Base-by-base conservation (phyloP, 2,797 vertebrate species). In the Artibeus jamaicensis region DNA sequence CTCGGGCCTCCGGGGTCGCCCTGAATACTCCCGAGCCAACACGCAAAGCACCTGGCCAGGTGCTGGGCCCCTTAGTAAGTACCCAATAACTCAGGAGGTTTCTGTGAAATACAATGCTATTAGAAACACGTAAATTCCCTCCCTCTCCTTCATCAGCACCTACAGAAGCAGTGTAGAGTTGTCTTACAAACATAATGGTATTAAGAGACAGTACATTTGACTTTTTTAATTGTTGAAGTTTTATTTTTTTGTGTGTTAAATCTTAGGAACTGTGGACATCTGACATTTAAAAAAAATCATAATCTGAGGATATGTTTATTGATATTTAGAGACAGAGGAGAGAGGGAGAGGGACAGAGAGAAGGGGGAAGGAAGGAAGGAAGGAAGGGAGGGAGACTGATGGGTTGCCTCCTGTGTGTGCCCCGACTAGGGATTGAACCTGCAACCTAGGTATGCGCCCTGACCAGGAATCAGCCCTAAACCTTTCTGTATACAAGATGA, bases 161-260 rank as follows among this genome's bases (percentile, higher is more conserved):
- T 55, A n/a, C 14, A 48, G 87, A 67, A 76, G 14, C 48, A 84
- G 59, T 37, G 12, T 6, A 6, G n/a, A 50, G 37, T 24, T 1
- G 4, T 2, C 37, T 3, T 46, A 32, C 77, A 37, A 42, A 29
- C 8, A 50, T 32, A 46, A 44, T 67, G 29, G n/a, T 67, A 67
- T 67, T 67, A 67, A 37, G n/a, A 55, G n/a, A 55, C 12, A 78
- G n/a, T 37, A 78, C n/a, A 37, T 37, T 37, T 55, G 50, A 37
- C 7, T 55, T 78, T 55, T 78, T 78, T 24, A 53, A 39, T 9
- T 53, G 15, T 37, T 53, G 26, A 78, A 37, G 48, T 55, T 78
- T 78, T 55, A 55, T 78, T 78, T 78, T 78, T 26, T 26, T 53
- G 37, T 53, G 22, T 78, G 76, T 34, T 78, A 55, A 55, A 78